These are phyloP conservation scores for Mylabris phalerata DNA, from an alignment of 1,140 invertebrate genomes.

Conservation along the genomic window DNA sequence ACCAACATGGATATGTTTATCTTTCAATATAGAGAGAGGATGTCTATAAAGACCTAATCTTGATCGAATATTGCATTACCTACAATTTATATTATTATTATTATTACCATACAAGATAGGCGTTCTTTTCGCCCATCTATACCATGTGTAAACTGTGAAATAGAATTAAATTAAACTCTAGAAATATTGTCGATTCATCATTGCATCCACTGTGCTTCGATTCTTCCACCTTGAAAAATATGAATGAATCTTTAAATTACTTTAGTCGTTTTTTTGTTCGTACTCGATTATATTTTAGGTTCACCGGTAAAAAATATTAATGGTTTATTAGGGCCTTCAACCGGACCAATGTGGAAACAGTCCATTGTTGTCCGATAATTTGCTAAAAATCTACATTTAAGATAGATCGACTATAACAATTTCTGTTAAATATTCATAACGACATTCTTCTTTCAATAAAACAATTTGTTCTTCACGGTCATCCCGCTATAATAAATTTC, in stretches of 20 bases:
- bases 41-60: no score
- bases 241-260: constrained; percentile 18
- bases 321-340: constrained; percentile 7
- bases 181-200: constrained; percentile 12
- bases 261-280: constrained; percentile 6
- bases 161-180: constrained; percentile 27
- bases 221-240: constrained; percentile 16
- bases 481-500: no score
- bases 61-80: no score
- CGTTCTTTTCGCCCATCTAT: constrained; percentile 3
- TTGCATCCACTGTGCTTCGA: constrained; percentile 13
- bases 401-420: no score
- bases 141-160: constrained; percentile 29
- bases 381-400: no score
- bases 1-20: no score
- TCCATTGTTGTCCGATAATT: no score
- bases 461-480: no score
- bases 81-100: no score
- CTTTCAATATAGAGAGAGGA: no score
- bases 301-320: constrained; percentile 12
- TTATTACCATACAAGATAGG: neutral
- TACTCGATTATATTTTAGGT: constrained; percentile 10
- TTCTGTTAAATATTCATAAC: no score
- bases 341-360: neutral
- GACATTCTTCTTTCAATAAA: no score